A percentile compares a stretch with the other conserved stretches of the same genome.
phyloP scores from a whole-genome alignment of 2,888 invertebrate species.

The Oscheius onirici region DNA sequence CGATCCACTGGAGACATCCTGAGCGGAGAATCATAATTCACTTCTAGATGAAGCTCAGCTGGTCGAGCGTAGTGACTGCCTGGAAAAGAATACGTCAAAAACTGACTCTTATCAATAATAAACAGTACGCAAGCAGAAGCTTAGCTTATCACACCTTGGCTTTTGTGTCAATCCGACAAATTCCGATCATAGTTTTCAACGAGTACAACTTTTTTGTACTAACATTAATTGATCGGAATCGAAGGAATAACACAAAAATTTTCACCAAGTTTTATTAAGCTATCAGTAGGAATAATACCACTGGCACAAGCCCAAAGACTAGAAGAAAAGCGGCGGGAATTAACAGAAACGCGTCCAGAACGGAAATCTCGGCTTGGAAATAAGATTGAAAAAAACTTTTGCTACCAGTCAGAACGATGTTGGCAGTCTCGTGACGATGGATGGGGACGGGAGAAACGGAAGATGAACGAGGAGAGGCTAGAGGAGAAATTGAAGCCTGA shows the following conservation, averaged over 20 bases:
- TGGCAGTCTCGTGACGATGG: neutral
- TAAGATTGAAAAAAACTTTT: neutral
- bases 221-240: neutral
- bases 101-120: too few relatives aligned
- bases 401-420: too few relatives aligned
- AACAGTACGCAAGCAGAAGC: neutral
- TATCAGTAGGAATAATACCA: neutral
- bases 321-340: constrained; percentile 4
- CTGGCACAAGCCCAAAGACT: neutral
- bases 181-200: constrained; percentile 29
- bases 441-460: constrained; percentile 27
- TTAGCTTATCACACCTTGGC: constrained; percentile 9
- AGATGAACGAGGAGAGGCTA: constrained; percentile 13
- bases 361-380: constrained; percentile 1
- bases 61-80: neutral
- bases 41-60: neutral
- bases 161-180: constrained; percentile 14
- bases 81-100: neutral
- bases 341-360: neutral
- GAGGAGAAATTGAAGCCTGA: neutral
- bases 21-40: neutral
- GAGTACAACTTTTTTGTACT: neutral
- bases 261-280: constrained; percentile 2
- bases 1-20: constrained; percentile 8
- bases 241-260: neutral